A percentile compares a stretch with the other conserved stretches of the same genome.
These are phyloP conservation scores for Drosophila mayaguana DNA, from an alignment of 2,888 invertebrate species.

Conservation along the genomic window DNA sequence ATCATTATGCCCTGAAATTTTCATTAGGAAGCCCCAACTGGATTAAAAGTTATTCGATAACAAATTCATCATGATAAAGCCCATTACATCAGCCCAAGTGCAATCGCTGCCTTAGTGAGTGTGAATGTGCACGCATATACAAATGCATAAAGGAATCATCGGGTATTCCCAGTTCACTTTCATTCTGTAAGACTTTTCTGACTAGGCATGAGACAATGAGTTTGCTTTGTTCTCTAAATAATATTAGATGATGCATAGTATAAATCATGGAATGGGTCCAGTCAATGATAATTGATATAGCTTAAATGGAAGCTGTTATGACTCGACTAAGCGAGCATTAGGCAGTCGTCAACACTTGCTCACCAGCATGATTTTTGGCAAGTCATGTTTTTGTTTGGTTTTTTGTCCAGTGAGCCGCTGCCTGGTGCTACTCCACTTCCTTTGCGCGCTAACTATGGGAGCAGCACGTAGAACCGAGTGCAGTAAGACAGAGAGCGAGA, in stretches of 20 bases:
- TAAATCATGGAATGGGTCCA: background rate
- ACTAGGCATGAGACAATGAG: background rate
- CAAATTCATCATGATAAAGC: background rate
- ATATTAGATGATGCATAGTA: background rate
- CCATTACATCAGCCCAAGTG: background rate
- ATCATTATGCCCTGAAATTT: background rate
- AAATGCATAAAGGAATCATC: background rate
- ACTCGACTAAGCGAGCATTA: background rate
- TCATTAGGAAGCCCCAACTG: background rate
- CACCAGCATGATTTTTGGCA: background rate
- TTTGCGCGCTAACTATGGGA: slow-evolving; percentile 35
- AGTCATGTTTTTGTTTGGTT: background rate
- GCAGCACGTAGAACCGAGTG: slow-evolving; percentile 34
- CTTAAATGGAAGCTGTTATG: background rate
- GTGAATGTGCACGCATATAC: background rate
- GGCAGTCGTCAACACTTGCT: background rate
- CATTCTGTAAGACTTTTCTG: background rate
- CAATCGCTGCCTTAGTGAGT: background rate
- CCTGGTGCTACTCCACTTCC: slow-evolving; percentile 45
- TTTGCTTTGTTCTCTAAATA: background rate
- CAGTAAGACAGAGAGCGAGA: background rate
- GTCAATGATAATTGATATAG: background rate
- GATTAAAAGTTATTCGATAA: background rate
- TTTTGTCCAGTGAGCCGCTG: slow-evolving; percentile 16
- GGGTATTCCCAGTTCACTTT: background rate